Percentiles rank a stretch among this genome's conserved stretches.
phyloP scores from a whole-genome alignment of 2,888 invertebrate species.

The Dynastes maya region DNA sequence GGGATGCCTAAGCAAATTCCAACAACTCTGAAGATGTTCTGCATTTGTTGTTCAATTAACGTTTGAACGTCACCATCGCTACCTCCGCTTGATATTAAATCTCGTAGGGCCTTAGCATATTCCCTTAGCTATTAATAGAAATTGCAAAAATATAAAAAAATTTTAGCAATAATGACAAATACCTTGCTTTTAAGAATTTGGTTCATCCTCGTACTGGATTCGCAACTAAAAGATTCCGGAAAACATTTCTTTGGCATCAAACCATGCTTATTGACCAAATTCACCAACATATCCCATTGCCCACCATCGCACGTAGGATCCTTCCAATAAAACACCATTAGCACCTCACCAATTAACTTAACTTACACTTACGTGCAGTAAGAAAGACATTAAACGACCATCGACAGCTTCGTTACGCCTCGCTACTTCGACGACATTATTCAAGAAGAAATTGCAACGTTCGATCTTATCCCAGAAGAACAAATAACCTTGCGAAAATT shows the following conservation, averaged over 20 bases:
- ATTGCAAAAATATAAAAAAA: no score
- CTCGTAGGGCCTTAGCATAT: constrained; percentile 82
- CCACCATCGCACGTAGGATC: constrained; percentile 91
- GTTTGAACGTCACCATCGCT: constrained; percentile 77
- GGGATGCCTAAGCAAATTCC: constrained; percentile 90
- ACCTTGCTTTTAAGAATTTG: constrained; percentile 88
- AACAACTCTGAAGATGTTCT: constrained; percentile 84
- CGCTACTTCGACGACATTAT: constrained; percentile 85
- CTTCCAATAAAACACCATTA: constrained; percentile 63
- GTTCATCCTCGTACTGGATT: constrained; percentile 84
- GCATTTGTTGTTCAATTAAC: constrained; percentile 81
- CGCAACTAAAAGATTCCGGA: constrained; percentile 87
- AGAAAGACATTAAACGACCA: constrained; percentile 85
- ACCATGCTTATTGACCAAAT: constrained; percentile 89
- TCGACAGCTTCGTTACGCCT: constrained; percentile 83
- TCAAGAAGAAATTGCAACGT: constrained; percentile 87
- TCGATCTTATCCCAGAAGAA: constrained; percentile 97
- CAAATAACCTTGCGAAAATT: constrained; percentile 91
- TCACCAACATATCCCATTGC: constrained; percentile 95
- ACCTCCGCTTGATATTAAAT: constrained; percentile 75
- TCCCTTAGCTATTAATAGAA: constrained; percentile 79
- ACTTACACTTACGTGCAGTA: constrained; percentile 76
- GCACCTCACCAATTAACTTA: neutral
- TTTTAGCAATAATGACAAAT: constrained; percentile 54
- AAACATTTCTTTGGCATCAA: constrained; percentile 91